Evolutionary conservation across 2,797 vertebrate species (phyloP).

Genomic region (Cetoscarus ocellatus): DNA sequence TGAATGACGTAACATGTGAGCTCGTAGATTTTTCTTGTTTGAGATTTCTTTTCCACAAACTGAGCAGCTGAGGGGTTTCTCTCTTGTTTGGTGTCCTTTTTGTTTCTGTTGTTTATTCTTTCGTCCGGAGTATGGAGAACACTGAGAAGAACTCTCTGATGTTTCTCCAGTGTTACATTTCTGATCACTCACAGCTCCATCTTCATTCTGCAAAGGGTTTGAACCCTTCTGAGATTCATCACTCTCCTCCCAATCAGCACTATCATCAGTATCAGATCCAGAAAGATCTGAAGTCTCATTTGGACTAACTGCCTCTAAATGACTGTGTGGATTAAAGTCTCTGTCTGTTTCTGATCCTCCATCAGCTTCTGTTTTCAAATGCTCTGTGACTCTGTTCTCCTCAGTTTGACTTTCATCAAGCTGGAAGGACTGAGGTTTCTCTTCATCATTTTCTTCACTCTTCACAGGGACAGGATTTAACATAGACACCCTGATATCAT

Average conservation of each 20-base stretch:
- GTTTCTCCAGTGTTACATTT: no score
- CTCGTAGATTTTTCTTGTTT: no score
- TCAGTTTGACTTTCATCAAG: neutral
- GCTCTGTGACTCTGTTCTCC: neutral
- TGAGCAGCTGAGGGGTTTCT: no score
- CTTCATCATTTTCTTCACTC: slow-evolving; percentile 1
- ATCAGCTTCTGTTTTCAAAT: neutral
- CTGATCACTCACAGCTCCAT: neutral
- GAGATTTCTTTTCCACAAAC: no score
- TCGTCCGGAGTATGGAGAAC: neutral
- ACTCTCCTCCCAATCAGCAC: neutral
- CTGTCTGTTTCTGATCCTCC: neutral
- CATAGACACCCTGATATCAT: no score
- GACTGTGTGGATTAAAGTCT: neutral
- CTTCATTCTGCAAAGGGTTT: neutral
- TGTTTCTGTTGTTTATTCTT: no score
- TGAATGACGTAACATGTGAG: no score
- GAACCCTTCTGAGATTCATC: neutral
- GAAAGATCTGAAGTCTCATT: neutral
- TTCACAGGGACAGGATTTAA: neutral
- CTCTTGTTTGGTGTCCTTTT: neutral
- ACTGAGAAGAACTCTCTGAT: no score
- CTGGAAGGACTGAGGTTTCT: neutral
- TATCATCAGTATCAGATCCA: neutral
- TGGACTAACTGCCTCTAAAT: neutral